These are phyloP conservation scores for Aurelia aurita DNA, from an alignment of 30 jellyfish, hydroid and myxozoan species.

Conservation along the genomic window DNA sequence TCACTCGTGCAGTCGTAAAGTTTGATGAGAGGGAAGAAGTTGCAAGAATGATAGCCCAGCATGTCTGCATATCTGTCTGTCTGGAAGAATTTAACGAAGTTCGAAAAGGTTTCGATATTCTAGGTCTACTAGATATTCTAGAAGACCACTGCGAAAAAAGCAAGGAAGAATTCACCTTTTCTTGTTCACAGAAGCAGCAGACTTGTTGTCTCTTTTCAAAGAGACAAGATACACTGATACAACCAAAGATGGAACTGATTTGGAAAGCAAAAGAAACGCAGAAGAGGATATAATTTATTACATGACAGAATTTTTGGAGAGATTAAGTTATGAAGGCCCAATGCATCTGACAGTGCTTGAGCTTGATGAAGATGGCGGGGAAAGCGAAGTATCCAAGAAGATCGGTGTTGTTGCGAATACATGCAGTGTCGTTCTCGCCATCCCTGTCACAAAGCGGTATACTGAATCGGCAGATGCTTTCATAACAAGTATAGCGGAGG, in stretches of 20 bases:
- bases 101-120: constrained; percentile 20
- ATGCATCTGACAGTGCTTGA: too few species aligned
- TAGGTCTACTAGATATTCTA: constrained; percentile 17
- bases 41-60: constrained; percentile 15
- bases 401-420: too few species aligned
- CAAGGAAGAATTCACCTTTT: constrained; percentile 14
- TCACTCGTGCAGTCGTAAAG: not conserved
- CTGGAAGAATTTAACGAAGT: constrained; percentile 31
- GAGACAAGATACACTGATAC: not conserved
- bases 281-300: constrained; percentile 33
- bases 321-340: too few species aligned
- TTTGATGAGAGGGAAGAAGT: constrained; percentile 10
- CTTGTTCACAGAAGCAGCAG: not conserved
- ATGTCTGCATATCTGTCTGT: constrained; percentile 37
- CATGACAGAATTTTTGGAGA: too few species aligned
- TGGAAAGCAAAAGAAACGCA: constrained; percentile 8
- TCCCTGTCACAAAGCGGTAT: too few species aligned
- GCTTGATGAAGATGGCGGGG: too few species aligned
- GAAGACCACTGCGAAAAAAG: constrained; percentile 26
- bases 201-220: not conserved
- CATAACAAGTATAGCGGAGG: too few species aligned
- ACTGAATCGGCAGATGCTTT: too few species aligned
- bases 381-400: too few species aligned
- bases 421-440: too few species aligned
- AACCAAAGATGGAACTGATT: not conserved